A percentile compares a stretch with the other conserved stretches of the same genome.
phyloP scores from a whole-genome alignment of 2,888 invertebrate genomes.

The Netelia fuscicornis region DNA sequence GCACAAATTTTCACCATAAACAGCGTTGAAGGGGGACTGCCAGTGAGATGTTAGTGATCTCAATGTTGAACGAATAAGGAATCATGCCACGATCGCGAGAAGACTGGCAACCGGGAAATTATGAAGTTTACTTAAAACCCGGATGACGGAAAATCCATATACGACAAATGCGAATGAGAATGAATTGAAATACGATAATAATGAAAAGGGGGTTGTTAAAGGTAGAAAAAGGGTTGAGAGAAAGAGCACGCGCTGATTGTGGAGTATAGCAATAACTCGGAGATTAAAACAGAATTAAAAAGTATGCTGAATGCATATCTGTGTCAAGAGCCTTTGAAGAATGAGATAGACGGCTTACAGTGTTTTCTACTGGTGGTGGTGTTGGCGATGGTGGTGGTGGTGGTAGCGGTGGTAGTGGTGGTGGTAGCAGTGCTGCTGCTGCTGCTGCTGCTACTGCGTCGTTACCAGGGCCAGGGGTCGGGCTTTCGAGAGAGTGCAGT shows the following conservation, averaged over 20 bases:
- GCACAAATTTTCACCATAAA: no score
- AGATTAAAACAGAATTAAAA: conserved; percentile 84
- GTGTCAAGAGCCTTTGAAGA: conserved; percentile 76
- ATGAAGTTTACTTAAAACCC: conserved; percentile 73
- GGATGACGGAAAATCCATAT: conserved; percentile 66
- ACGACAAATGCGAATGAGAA: conserved; percentile 29
- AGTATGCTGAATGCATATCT: conserved; percentile 81
- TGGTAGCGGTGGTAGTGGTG: not conserved
- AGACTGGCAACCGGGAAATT: not conserved
- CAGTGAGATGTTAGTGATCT: no score
- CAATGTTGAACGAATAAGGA: no score
- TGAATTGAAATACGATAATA: conserved; percentile 49
- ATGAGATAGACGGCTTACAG: conserved; percentile 49
- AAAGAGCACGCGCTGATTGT: conserved; percentile 69
- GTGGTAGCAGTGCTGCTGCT: no score
- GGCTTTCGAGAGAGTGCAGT: conserved; percentile 9
- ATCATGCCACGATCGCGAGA: no score
- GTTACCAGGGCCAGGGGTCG: not conserved
- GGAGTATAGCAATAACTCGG: conserved; percentile 82
- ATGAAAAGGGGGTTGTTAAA: conserved; percentile 35
- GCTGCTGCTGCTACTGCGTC: no score
- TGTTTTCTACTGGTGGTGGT: conserved; percentile 35
- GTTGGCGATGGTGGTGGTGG: not conserved
- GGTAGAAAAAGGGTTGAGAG: conserved; percentile 38
- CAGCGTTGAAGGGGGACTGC: no score